phyloP scores from a whole-genome alignment of 2,113 vertebrate genomes.

The Micromys minutus region DNA sequence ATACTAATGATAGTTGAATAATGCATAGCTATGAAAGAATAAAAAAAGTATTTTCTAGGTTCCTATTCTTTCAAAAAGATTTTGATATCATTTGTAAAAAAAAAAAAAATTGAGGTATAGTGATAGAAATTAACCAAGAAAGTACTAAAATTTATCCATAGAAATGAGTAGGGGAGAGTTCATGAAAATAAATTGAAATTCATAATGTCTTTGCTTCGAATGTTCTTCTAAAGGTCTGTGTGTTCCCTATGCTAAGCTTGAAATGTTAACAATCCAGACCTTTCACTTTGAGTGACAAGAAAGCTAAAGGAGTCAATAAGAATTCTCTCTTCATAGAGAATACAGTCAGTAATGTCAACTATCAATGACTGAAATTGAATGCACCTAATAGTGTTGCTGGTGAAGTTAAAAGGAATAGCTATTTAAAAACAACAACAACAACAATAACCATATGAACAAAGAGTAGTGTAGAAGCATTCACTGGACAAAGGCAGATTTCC shows the following conservation, averaged over 20 bases:
- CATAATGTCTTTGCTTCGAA: constrained; percentile 26
- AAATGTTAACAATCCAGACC: constrained; percentile 3
- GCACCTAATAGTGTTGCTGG: constrained; percentile 42
- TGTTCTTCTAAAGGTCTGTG: background rate
- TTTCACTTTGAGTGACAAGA: constrained; percentile 56
- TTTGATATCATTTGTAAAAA: background rate
- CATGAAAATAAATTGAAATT: background rate
- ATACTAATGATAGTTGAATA: background rate
- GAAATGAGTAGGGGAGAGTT: background rate
- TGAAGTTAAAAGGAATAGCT: constrained; percentile 23
- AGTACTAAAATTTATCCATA: constrained; percentile 34
- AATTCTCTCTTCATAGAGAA: constrained; percentile 41
- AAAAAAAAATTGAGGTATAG: constrained; percentile 9
- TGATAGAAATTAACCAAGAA: constrained; percentile 38
- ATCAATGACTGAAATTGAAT: constrained; percentile 55
- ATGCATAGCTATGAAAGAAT: constrained; percentile 40
- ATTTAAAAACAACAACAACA: background rate
- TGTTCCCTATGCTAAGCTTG: background rate
- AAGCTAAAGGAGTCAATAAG: constrained; percentile 57
- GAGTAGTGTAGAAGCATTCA: background rate
- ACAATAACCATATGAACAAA: constrained; percentile 58
- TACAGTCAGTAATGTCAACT: background rate
- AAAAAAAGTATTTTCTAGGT: constrained; percentile 16
- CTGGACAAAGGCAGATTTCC: background rate
- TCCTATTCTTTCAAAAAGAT: constrained; percentile 6